Evolutionary conservation across 2,888 invertebrate genomes (phyloP), one percentile per base, ranked within the genome.

Genomic region (Tinea pellionella): DNA sequence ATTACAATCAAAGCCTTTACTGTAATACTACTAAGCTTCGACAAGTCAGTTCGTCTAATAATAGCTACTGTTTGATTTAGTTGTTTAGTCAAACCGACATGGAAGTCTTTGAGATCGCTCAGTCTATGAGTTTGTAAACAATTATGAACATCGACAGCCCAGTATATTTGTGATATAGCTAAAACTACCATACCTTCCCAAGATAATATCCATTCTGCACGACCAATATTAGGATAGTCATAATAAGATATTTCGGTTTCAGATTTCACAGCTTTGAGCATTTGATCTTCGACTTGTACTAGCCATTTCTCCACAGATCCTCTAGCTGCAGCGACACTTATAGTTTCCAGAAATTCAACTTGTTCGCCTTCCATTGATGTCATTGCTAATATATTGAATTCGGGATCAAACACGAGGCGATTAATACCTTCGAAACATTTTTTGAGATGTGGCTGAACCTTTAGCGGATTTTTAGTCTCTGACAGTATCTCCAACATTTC

Each of bases 301-400:
- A 96, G 84, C 96, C 96, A 96, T 76, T 92, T 93, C 80, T 96
- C 96, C 2, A 96, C 96, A 61, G 94, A 93, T 0, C 95, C 96
- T 68, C 91, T 88, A 6, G 92, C 94, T 59, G 92, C 93, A 59
- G 89, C 86, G 1, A 93, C 93, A 60, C 90, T 92, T 24, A 93
- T 91, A 0, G 72, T 74, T 61, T 89, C 88, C 29, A 89, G 78
- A 64, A 94, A 88, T 62, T 86, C 83, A 0, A 94, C 89, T 74
- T 90, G 89, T 80, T 96, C 96, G 12, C 89, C 89, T 84, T 93
- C 91, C 80, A 92, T 91, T 65, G 94, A 94, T 70, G 91, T 89
- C 92, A 96, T 94, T 9, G 92, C 89, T 61, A 89, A 89, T 69
- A 96, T 95, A 73, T 94, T 92, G 63, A 92, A 81, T 43, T 91